Conservation (phyloP, 2,797 vertebrate species). For the Syngnathus acus region DNA sequence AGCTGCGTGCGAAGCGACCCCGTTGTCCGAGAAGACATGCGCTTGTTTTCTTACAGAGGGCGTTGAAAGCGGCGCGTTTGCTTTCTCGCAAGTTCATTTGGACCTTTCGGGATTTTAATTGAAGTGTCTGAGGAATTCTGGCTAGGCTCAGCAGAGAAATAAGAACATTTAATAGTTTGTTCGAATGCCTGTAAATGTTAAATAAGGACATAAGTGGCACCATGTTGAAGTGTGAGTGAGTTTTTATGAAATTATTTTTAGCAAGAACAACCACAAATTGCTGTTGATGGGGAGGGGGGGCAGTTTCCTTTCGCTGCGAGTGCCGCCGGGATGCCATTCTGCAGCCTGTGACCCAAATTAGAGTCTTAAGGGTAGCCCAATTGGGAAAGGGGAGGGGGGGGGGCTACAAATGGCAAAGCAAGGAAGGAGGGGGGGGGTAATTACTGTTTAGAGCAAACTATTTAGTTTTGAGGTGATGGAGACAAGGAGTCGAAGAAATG, state of each 20-base stretch:
- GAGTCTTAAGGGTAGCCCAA: constrained; percentile 57
- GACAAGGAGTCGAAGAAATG: constrained; percentile 47
- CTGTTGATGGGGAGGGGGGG: background rate
- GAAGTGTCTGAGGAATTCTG: no score
- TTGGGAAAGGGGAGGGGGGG: constrained; percentile 4
- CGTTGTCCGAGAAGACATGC: constrained; percentile 27
- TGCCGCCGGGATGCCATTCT: constrained; percentile 59
- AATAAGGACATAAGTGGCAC: background rate
- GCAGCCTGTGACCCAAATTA: constrained; percentile 72
- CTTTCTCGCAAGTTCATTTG: constrained; percentile 30
- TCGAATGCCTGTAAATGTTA: background rate
- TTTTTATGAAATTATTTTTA: background rate
- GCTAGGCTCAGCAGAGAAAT: no score
- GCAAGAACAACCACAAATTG: constrained; percentile 1
- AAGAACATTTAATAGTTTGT: background rate
- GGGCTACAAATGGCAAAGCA: constrained; percentile 41
- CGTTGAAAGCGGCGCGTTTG: constrained; percentile 35
- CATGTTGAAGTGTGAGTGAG: background rate
- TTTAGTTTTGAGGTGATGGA: constrained; percentile 60
- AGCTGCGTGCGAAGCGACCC: constrained; percentile 39
- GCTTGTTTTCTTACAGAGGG: constrained; percentile 39
- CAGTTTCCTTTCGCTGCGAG: constrained; percentile 39
- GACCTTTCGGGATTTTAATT: background rate
- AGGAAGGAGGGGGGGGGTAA: constrained; percentile 45
- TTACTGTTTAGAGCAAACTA: constrained; percentile 64